A percentile compares a stretch with the other conserved stretches of the same genome.
phyloP scores from a whole-genome alignment of 2,113 vertebrate genomes.

The Sebastes fasciatus region DNA sequence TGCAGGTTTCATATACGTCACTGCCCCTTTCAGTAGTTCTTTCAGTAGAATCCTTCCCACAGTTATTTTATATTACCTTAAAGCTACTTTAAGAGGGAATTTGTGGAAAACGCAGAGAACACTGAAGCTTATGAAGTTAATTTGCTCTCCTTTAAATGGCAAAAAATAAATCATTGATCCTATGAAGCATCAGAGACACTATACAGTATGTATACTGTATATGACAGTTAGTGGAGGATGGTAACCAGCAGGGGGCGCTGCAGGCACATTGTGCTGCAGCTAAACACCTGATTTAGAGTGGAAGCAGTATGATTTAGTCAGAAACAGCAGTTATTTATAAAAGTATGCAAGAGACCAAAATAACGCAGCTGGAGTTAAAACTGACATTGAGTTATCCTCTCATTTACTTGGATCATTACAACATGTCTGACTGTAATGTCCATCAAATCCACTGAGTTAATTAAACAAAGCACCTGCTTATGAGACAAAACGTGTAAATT shows the following conservation, averaged over 20 bases:
- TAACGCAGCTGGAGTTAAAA: background rate
- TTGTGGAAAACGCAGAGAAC: background rate
- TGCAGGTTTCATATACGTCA: no score
- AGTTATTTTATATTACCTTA: background rate
- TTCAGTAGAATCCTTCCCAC: background rate
- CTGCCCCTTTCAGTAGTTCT: background rate
- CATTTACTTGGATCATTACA: background rate
- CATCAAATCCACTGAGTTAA: conserved; percentile 1
- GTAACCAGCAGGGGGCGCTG: conserved; percentile 64
- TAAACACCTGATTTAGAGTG: background rate
- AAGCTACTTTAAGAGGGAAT: background rate
- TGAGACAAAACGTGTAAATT: background rate
- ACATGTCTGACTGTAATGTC: background rate
- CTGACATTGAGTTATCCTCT: conserved; percentile 1
- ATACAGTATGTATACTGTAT: background rate
- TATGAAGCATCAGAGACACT: background rate
- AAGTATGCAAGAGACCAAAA: background rate
- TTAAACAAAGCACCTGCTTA: background rate
- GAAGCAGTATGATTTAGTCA: background rate
- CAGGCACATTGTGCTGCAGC: background rate
- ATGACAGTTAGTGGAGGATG: background rate
- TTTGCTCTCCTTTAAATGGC: no score
- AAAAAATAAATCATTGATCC: background rate
- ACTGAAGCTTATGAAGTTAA: background rate
- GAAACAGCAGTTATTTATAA: conserved; percentile 17